Conservation (phyloP, 2,888 invertebrate genomes). For the Asteroscopus sphinx region DNA sequence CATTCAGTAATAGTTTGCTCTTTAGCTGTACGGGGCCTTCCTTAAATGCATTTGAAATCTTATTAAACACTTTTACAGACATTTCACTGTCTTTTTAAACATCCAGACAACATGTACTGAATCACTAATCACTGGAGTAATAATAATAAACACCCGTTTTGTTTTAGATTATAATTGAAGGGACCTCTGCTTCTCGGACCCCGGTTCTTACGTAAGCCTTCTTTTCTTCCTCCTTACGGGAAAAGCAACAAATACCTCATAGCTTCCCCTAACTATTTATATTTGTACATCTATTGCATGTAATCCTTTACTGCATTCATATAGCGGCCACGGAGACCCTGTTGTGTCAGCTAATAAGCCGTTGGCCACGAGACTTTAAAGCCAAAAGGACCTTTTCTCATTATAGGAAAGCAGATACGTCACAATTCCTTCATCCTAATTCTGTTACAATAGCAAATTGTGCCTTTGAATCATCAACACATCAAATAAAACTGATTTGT, state of each 20-base stretch:
- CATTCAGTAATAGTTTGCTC: no score
- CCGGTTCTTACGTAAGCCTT: conserved; percentile 13
- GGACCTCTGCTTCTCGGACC: background rate
- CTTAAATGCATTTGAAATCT: no score
- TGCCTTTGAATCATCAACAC: no score
- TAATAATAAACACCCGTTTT: background rate
- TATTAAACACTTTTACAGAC: no score
- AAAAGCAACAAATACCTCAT: conserved; percentile 36
- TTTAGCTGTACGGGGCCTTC: no score
- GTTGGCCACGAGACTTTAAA: conserved; percentile 5
- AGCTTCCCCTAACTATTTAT: conserved; percentile 33
- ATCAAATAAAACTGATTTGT: no score
- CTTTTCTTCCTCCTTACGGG: conserved; percentile 6
- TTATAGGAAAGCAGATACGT: conserved; percentile 9
- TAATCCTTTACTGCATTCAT: conserved; percentile 40
- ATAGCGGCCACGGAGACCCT: conserved; percentile 9
- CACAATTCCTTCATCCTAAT: no score
- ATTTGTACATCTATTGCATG: conserved; percentile 39
- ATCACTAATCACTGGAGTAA: background rate
- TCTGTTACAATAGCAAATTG: no score
- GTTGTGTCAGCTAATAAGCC: conserved; percentile 29
- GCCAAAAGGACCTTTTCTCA: conserved; percentile 19
- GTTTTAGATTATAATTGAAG: background rate
- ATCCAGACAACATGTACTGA: no score
- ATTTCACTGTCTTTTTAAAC: no score